Conservation (phyloP, 2,797 vertebrate genomes). For the Onychomys torridus region DNA sequence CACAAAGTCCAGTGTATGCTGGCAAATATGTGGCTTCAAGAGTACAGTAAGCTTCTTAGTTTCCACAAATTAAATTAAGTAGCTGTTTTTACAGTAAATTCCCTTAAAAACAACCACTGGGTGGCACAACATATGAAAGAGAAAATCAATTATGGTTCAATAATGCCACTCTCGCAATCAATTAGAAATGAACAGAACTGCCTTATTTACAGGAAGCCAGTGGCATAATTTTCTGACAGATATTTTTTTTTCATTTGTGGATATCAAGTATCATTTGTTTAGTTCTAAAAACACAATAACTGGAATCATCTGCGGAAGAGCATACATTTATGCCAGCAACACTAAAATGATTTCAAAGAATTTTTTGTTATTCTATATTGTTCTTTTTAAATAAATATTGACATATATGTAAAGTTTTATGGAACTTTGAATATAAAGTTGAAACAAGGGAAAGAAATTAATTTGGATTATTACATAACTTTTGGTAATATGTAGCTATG, state of each 20-base stretch:
- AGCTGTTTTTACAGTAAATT: conserved; percentile 57
- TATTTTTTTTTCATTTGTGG: conserved; percentile 64
- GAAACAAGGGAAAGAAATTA: neutral
- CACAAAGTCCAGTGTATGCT: neutral
- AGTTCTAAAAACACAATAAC: conserved; percentile 73
- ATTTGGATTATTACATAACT: neutral
- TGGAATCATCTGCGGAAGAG: conserved; percentile 65
- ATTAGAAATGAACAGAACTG: conserved; percentile 74
- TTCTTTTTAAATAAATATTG: neutral
- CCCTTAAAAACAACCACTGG: conserved; percentile 52
- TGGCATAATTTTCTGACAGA: conserved; percentile 67
- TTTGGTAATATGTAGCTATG: neutral
- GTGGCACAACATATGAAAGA: conserved; percentile 67
- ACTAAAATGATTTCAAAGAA: conserved; percentile 44
- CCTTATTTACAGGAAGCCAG: conserved; percentile 75
- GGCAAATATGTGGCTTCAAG: neutral
- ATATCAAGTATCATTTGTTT: conserved; percentile 69
- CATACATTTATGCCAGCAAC: conserved; percentile 13
- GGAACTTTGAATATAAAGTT: neutral
- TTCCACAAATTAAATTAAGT: conserved; percentile 69
- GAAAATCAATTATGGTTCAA: conserved; percentile 80
- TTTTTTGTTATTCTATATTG: neutral
- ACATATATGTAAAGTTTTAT: neutral
- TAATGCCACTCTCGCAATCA: conserved; percentile 69
- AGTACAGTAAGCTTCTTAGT: conserved; percentile 46